Evolutionary conservation across 2,797 vertebrate genomes (phyloP), one percentile per base, ranked within the genome.

Genomic region (Limnodromus scolopaceus): DNA sequence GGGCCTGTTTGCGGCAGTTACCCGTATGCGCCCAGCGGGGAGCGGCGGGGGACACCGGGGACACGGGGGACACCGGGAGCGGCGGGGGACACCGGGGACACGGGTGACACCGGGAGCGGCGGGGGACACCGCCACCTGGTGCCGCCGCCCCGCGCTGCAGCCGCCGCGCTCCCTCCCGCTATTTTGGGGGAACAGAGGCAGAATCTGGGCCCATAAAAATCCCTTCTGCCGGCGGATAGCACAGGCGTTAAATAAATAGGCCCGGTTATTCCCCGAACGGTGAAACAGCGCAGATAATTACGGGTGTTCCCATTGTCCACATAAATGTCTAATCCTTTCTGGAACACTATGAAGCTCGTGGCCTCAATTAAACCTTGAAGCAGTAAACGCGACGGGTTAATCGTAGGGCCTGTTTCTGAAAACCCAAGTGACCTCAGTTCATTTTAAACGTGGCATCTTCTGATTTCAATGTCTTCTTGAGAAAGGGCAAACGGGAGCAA

Each of bases 41-140:
- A 24, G 22, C 22, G 22, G 6, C 13, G n/a, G n/a, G n/a, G 55
- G n/a, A 57, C n/a, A 23, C 20, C 9, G 49, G 27, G 51, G 51
- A 13, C 53, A 28, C 8, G 15, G 51, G 51, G 30, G 30, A 32
- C 17, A 28, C 5, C 32, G 53, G 18, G 17, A 11, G 27, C 17
- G 13, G 49, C 32, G 14, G 55, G 11, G 12, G 43, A 45, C 43
- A 45, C 18, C 18, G 43, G 43, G 18, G 43, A 19, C 43, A 45
- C 18, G 18, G 43, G 43, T 19, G 43, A 19, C 43, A 10, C 9
- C 9, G 18, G 43, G 43, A 45, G 43, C 10, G 43, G 43, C 25
- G 27, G 57, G 55, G 64, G 13, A 60, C 39, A 43, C 78, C 96
- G 54, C 96, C 98, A 95, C 88, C 98, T 98, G 90, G 90, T 97